phyloP scores from a whole-genome alignment of 2,888 invertebrate species.

The Drosophila nr. perissopoda region DNA sequence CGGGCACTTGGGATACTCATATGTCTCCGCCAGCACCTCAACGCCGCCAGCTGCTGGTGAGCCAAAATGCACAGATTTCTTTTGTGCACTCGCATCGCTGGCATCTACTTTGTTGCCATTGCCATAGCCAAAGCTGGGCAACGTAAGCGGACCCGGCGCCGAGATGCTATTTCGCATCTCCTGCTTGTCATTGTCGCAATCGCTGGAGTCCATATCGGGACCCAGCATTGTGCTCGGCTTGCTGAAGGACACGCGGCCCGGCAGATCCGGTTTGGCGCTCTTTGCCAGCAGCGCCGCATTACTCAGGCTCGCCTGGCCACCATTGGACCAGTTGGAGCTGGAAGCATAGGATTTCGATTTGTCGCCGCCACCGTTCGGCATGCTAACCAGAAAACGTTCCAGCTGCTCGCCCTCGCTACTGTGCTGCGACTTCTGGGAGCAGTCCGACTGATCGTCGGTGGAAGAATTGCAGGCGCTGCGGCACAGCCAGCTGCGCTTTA shows the following conservation, averaged over 20 bases:
- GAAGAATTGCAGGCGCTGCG: slow-evolving; percentile 73
- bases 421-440: slow-evolving; percentile 62
- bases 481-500: slow-evolving; percentile 86
- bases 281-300: slow-evolving; percentile 56
- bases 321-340: slow-evolving; percentile 32
- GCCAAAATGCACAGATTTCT: slow-evolving; percentile 84
- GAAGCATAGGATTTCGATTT: slow-evolving; percentile 50
- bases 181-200: slow-evolving; percentile 83
- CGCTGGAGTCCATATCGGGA: slow-evolving; percentile 80
- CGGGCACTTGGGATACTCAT: slow-evolving; percentile 84
- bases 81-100: slow-evolving; percentile 59
- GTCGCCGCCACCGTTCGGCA: slow-evolving; percentile 46
- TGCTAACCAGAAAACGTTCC: slow-evolving; percentile 65
- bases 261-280: slow-evolving; percentile 82
- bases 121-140: slow-evolving; percentile 51
- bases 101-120: slow-evolving; percentile 40
- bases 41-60: slow-evolving; percentile 62
- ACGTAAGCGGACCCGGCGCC: slow-evolving; percentile 74
- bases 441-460: slow-evolving; percentile 77
- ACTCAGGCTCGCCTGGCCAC: slow-evolving; percentile 43
- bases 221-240: slow-evolving; percentile 66
- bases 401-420: slow-evolving; percentile 76
- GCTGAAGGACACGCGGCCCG: slow-evolving; percentile 84
- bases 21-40: slow-evolving; percentile 79
- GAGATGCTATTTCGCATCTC: slow-evolving; percentile 69